Base-by-base conservation (phyloP, 92 coral and sea anemone species). In the Metridium senile region DNA sequence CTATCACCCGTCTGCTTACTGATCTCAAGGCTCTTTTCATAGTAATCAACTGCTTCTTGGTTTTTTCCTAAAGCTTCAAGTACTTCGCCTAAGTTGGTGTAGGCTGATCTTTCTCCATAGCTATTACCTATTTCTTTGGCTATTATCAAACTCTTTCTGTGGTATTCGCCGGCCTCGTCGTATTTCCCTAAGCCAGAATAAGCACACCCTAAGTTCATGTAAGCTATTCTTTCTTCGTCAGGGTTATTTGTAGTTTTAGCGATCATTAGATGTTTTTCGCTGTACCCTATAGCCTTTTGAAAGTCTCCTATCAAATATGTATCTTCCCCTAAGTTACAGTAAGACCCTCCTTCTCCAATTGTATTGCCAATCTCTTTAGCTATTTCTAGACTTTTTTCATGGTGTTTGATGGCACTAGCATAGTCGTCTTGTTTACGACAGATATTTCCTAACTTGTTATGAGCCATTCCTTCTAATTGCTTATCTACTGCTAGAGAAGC, bases 21-120 rank as follows among this genome's bases (percentile, higher is more conserved):
- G 47, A 66, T 66, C 4, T 33, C 19, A 19, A 66, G 71, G 28
- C 54, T 26, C 32, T 68, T 39, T 31, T 69, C 74, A 30, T 34
- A 57, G 33, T 69, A 69, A 16, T 34, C 53, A 43, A 69, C 17
- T 25, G 74, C 74, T 16, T 69, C 74, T 26, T 32, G 26, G 53
- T 18, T 17, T 43, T 39, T 69, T 2, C 26, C 58, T 69, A 69
- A 39, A 18, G 56, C 27, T 11, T 69, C 57, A 69, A 21, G 25
- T 10, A 43, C 74, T 23, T 19, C 58, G 10, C 74, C 74, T 30
- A 69, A 39, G 29, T 69, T 69, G 20, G 18, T 34, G 43, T 43
- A 69, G 58, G 74, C 31, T 16, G n/a, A 43, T 69, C 33, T 52
- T 34, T 69, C 74, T 43, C 58, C 58, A 26, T 33, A 16, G 10